These are phyloP conservation scores for Temnothorax curvispinosus DNA, from an alignment of 1,140 invertebrate species.

Conservation along the genomic window DNA sequence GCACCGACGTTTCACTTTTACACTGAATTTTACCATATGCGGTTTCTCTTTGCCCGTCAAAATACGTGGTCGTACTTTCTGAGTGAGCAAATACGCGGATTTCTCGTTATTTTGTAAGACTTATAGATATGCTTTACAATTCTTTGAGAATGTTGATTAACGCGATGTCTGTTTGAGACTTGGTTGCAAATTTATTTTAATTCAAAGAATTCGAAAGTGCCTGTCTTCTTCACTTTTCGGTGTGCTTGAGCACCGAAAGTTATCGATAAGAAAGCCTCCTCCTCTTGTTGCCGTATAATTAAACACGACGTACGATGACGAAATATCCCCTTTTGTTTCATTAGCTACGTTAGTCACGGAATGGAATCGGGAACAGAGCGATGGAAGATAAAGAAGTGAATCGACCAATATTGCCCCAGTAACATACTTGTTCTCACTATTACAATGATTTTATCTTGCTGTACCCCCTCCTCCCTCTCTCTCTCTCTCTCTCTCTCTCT, in stretches of 20 bases:
- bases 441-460: conserved; percentile 35
- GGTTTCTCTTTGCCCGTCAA: neutral
- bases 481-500: neutral
- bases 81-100: conserved; percentile 8
- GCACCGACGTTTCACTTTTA: neutral
- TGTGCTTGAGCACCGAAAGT: neutral
- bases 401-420: conserved; percentile 35
- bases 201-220: neutral
- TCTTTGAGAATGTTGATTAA: conserved; percentile 3
- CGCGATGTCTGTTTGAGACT: neutral
- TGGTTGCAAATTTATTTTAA: neutral
- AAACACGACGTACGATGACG: neutral
- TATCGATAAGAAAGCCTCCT: conserved; percentile 4
- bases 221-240: neutral
- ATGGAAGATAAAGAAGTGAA: conserved; percentile 8
- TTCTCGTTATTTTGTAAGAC: neutral
- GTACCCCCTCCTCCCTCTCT: neutral
- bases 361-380: conserved; percentile 33
- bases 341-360: conserved; percentile 19
- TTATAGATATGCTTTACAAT: neutral
- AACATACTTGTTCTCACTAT: conserved; percentile 28
- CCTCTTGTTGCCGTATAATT: neutral
- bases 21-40: neutral
- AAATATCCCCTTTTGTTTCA: conserved; percentile 25
- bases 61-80: neutral